A percentile compares a stretch with the other conserved stretches of the same genome.
Conservation (phyloP, 2,797 vertebrate genomes). For the Acrossocheilus fasciatus region DNA sequence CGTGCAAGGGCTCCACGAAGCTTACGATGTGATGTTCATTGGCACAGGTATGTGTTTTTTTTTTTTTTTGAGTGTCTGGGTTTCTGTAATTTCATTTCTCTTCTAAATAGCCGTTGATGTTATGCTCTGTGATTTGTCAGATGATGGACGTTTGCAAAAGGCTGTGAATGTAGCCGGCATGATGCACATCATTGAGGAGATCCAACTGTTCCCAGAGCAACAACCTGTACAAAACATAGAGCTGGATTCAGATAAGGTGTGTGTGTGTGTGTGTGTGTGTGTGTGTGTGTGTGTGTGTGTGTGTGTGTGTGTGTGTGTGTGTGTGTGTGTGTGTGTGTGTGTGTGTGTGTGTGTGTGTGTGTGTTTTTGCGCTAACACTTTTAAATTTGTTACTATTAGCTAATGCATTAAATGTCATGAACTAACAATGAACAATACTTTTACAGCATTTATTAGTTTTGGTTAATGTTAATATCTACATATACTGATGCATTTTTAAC, state of each 20-base stretch:
- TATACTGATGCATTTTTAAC: background rate
- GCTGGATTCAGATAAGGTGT: conserved; percentile 86
- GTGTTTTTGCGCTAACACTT: background rate
- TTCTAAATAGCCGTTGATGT: background rate
- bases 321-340: conserved; percentile 66
- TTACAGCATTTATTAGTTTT: background rate
- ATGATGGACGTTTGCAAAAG: conserved; percentile 92
- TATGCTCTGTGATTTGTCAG: conserved; percentile 70
- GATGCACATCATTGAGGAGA: conserved; percentile 92
- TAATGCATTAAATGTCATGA: background rate
- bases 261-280: background rate
- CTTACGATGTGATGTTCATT: conserved; percentile 90
- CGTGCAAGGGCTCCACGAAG: conserved; percentile 68
- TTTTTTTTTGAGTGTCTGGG: background rate
- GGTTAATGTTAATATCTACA: background rate
- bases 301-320: conserved; percentile 65
- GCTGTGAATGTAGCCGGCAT: conserved; percentile 81
- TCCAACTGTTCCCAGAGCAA: conserved; percentile 80
- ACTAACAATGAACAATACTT: background rate
- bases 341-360: too few species aligned
- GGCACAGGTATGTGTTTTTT: conserved; percentile 83
- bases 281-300: too few species aligned
- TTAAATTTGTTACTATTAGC: background rate
- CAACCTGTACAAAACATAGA: conserved; percentile 89
- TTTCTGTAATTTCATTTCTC: background rate